Percentiles rank a stretch among this genome's conserved stretches.
phyloP scores from a whole-genome alignment of 1,140 invertebrate species.

The Microplitis demolitor region DNA sequence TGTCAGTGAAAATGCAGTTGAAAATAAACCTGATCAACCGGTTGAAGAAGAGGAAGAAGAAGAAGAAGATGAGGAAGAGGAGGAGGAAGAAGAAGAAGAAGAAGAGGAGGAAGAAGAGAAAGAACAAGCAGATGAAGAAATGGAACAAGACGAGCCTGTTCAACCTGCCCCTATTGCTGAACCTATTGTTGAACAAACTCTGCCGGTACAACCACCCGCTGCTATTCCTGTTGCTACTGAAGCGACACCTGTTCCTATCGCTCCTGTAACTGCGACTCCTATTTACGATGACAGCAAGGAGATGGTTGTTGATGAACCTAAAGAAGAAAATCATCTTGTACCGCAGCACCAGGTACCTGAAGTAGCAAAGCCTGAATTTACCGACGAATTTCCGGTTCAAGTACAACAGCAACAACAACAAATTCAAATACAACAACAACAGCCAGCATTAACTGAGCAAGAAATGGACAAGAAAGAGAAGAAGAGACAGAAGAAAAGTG shows the following conservation, averaged over 20 bases:
- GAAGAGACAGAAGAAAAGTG: constrained; percentile 44
- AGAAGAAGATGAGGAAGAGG: neutral
- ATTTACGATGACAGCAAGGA: neutral
- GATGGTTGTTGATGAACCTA: neutral
- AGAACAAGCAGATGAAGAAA: too few species aligned
- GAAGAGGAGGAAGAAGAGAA: too few species aligned
- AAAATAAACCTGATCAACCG: neutral
- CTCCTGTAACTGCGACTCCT: neutral
- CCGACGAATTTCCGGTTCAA: neutral
- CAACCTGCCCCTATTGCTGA: neutral
- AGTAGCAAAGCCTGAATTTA: neutral
- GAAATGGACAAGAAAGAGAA: neutral
- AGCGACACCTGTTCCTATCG: neutral
- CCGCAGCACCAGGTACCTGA: neutral
- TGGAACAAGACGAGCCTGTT: too few species aligned
- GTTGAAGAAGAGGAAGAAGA: constrained; percentile 23
- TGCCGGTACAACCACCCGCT: too few species aligned
- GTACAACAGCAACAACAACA: neutral
- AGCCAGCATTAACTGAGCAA: neutral
- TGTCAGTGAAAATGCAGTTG: neutral
- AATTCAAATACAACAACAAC: neutral
- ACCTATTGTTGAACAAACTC: neutral
- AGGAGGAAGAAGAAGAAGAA: too few species aligned
- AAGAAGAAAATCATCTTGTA: constrained; percentile 12
- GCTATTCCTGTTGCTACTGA: neutral